Percentiles rank a stretch among this genome's conserved stretches.
Evolutionary conservation across 2,888 invertebrate species (phyloP).

Genomic region (Agrochola litura): DNA sequence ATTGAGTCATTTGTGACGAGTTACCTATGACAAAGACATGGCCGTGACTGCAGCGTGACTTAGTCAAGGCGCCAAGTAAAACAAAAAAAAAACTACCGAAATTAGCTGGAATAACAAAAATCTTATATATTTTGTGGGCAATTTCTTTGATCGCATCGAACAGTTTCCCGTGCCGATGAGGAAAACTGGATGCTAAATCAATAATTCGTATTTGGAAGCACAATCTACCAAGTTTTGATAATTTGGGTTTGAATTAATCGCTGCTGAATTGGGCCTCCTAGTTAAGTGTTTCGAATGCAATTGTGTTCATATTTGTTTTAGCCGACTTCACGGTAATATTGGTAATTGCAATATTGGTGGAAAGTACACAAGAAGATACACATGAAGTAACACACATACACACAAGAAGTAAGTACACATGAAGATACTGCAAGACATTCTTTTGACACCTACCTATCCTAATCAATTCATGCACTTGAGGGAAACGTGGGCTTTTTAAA

Average conservation of each 20-base stretch:
- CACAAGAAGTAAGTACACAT: no score
- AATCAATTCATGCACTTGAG: neutral
- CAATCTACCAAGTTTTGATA: neutral
- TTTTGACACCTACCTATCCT: neutral
- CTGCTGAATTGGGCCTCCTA: neutral
- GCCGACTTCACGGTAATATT: neutral
- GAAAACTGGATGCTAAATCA: conserved; percentile 16
- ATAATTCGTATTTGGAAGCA: neutral
- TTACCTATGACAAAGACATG: neutral
- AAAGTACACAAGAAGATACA: no score
- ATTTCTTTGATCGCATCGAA: neutral
- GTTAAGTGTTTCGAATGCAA: no score
- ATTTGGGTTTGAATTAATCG: neutral
- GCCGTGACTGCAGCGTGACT: neutral
- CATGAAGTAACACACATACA: no score
- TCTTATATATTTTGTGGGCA: neutral
- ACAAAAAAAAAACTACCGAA: neutral
- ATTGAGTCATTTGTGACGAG: conserved; percentile 2
- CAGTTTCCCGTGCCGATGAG: conserved; percentile 8
- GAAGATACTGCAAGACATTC: neutral
- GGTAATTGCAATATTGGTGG: neutral
- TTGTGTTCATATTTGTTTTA: no score
- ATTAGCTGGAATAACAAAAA: neutral
- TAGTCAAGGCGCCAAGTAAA: conserved; percentile 6
- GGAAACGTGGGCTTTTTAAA: neutral